phyloP scores from a whole-genome alignment of 2,797 vertebrate genomes.

The Karalla daura region DNA sequence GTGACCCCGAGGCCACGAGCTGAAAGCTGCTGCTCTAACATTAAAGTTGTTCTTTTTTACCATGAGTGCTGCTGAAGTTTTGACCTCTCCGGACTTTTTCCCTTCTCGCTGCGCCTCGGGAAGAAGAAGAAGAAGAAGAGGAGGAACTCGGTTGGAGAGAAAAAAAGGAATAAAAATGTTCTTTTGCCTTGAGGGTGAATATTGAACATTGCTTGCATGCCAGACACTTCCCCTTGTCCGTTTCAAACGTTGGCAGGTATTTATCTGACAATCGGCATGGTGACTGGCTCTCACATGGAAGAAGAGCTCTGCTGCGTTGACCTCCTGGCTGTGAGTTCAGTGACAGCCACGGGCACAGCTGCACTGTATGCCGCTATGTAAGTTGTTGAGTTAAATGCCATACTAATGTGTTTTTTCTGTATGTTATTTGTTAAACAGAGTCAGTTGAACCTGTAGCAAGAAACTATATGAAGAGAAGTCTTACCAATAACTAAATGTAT shows the following conservation, averaged over 20 bases:
- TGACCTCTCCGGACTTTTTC: neutral
- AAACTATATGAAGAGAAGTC: no score
- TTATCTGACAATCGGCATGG: neutral
- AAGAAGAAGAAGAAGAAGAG: no score
- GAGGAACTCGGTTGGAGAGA: no score
- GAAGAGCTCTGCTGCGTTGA: neutral
- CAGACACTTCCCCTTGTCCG: neutral
- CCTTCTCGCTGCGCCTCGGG: neutral
- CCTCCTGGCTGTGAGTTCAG: neutral
- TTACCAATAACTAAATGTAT: no score
- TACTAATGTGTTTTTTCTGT: no score
- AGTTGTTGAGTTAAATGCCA: neutral
- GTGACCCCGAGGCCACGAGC: neutral
- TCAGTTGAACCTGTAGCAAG: no score
- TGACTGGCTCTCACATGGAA: neutral
- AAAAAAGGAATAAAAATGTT: no score
- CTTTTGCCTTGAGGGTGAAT: neutral
- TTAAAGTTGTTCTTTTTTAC: neutral
- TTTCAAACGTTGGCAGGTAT: neutral
- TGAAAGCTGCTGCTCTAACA: neutral
- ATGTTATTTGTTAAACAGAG: no score
- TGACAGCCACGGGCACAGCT: neutral
- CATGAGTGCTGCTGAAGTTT: neutral
- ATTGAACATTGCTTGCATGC: neutral
- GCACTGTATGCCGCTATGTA: neutral